These are phyloP conservation scores for Typhlichthys subterraneus DNA, from an alignment of 2,797 vertebrate genomes.

Conservation along the genomic window DNA sequence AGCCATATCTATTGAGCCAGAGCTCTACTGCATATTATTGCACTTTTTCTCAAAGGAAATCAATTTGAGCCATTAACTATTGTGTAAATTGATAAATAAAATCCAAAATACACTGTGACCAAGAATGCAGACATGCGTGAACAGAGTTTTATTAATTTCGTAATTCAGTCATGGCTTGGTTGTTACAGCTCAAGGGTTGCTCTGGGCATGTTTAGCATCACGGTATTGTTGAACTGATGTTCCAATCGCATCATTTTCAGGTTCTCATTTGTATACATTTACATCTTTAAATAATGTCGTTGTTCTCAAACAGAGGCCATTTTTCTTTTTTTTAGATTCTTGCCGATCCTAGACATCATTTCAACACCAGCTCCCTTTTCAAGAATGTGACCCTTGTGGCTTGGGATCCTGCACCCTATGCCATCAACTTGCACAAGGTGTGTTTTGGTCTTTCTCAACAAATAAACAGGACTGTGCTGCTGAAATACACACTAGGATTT, in stretches of 20 bases:
- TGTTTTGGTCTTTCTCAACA: slow-evolving; percentile 25
- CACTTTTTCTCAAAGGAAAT: too few species aligned
- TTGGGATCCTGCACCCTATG: slow-evolving; percentile 97
- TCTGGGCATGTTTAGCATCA: too few species aligned
- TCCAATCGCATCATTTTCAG: too few species aligned
- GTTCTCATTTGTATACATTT: too few species aligned
- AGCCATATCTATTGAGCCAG: not conserved
- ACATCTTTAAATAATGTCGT: too few species aligned
- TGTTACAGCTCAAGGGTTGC: not conserved
- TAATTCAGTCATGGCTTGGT: not conserved
- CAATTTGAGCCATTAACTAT: too few species aligned
- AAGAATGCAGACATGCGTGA: not conserved
- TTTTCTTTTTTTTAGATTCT: slow-evolving; percentile 66
- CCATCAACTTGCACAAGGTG: slow-evolving; percentile 90
- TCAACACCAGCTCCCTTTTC: slow-evolving; percentile 90
- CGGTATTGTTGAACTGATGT: too few species aligned
- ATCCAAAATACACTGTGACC: not conserved
- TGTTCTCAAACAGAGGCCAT: not conserved
- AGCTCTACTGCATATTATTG: too few species aligned
- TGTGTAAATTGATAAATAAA: too few species aligned
- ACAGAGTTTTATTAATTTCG: not conserved
- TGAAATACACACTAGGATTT: too few species aligned
- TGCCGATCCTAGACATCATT: slow-evolving; percentile 88
- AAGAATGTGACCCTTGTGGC: slow-evolving; percentile 93
- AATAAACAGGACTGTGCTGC: too few species aligned